phyloP scores from a whole-genome alignment of 2,888 invertebrate genomes.

The Leptogaster cylindrica region DNA sequence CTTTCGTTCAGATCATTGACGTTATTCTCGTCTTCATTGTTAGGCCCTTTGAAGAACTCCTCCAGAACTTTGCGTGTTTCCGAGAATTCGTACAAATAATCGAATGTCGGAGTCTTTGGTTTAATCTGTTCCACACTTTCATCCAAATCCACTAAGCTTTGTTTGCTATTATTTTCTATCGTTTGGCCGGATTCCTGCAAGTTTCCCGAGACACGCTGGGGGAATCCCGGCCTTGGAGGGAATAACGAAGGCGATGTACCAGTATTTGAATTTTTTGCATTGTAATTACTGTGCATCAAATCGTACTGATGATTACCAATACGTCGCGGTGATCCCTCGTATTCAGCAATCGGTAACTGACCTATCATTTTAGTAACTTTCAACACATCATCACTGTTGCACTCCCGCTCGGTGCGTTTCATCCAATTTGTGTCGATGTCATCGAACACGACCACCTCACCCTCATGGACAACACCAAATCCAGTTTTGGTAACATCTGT shows the following conservation, averaged over 20 bases:
- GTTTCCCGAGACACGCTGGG: conserved; percentile 66
- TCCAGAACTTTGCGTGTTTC: conserved; percentile 91
- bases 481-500: conserved; percentile 57
- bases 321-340: conserved; percentile 87
- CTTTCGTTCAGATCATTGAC: conserved; percentile 59
- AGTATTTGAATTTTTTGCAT: conserved; percentile 55
- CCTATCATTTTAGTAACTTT: conserved; percentile 63
- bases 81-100: conserved; percentile 90
- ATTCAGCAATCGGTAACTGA: conserved; percentile 82
- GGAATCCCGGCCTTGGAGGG: conserved; percentile 85
- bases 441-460: conserved; percentile 88
- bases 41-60: conserved; percentile 87
- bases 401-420: conserved; percentile 50
- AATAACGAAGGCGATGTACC: conserved; percentile 68
- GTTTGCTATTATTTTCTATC: background rate
- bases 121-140: conserved; percentile 46
- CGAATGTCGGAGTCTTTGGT: conserved; percentile 71
- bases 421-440: conserved; percentile 60
- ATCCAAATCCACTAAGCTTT: conserved; percentile 55
- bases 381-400: conserved; percentile 56
- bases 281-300: background rate
- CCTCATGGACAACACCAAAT: conserved; percentile 68
- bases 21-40: conserved; percentile 65
- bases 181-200: conserved; percentile 42
- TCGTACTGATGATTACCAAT: conserved; percentile 68